Conservation (phyloP, 2,888 invertebrate species). For the Onthophagus sagittarius region DNA sequence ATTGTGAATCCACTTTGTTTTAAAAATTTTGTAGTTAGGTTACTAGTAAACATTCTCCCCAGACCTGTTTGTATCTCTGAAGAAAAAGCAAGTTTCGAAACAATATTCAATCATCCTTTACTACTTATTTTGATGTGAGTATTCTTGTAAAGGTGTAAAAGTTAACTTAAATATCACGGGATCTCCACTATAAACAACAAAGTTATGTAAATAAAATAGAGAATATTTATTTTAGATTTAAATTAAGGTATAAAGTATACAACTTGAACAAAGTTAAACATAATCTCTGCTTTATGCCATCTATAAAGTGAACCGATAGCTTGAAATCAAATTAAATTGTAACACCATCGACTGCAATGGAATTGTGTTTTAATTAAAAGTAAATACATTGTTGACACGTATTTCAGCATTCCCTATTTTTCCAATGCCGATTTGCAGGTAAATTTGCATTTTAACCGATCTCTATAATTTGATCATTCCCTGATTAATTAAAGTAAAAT, state of each 20-base stretch:
- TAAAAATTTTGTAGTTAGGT: too few species aligned
- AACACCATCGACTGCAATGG: background rate
- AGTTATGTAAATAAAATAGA: too few species aligned
- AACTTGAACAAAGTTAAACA: background rate
- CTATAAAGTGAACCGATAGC: background rate
- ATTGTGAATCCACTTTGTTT: too few species aligned
- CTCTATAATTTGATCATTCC: background rate
- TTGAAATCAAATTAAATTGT: background rate
- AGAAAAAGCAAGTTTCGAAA: too few species aligned
- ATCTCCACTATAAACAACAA: too few species aligned
- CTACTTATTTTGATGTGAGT: too few species aligned
- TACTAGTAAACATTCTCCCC: too few species aligned
- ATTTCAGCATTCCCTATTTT: background rate
- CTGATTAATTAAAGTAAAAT: background rate
- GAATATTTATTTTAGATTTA: background rate
- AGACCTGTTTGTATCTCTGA: too few species aligned
- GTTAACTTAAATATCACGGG: too few species aligned
- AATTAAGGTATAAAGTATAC: background rate
- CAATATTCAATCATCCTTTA: too few species aligned
- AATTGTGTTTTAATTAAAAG: background rate
- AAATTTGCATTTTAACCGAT: background rate
- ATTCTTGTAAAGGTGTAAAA: too few species aligned
- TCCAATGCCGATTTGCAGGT: background rate
- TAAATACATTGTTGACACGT: background rate
- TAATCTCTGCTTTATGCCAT: background rate